Percentiles rank a stretch among this genome's conserved stretches.
Conservation (phyloP, 2,888 invertebrate species). For the Lycophotia porphyrea region DNA sequence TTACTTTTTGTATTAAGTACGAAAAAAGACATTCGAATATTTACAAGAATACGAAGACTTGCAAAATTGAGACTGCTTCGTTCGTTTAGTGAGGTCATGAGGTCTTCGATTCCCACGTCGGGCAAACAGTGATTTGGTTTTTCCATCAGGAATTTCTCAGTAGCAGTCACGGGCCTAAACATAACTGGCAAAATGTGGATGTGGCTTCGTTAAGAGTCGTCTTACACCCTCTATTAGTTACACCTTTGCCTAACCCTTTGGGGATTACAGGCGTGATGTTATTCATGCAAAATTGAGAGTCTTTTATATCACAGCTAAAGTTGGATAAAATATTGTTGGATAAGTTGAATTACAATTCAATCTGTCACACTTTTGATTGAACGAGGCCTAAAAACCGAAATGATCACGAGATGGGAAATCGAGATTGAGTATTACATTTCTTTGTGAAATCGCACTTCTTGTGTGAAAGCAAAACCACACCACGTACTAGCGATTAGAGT, state of each 20-base stretch:
- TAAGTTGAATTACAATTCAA: not conserved
- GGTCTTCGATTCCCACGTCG: no score
- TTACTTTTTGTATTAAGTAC: not conserved
- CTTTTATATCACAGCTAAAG: not conserved
- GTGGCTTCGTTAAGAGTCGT: no score
- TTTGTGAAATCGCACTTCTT: constrained; percentile 27
- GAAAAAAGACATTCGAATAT: not conserved
- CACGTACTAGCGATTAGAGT: constrained; percentile 10
- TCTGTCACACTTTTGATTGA: constrained; percentile 33
- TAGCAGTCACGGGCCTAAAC: no score
- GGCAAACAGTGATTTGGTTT: no score
- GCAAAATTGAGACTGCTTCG: no score
- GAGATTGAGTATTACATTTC: constrained; percentile 26
- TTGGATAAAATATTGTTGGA: constrained; percentile 9
- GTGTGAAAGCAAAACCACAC: constrained; percentile 23
- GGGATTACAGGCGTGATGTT: no score
- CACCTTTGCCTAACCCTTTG: no score
- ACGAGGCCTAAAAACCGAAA: constrained; percentile 15
- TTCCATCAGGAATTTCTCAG: no score
- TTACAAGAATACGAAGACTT: not conserved
- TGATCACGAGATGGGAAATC: constrained; percentile 23
- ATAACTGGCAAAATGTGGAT: no score
- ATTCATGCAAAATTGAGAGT: not conserved
- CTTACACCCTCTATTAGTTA: no score
- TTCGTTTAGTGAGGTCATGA: no score